A percentile compares a stretch with the other conserved stretches of the same genome.
Conservation (phyloP, 1,140 invertebrate genomes). For the Diabrotica undecimpunctata region DNA sequence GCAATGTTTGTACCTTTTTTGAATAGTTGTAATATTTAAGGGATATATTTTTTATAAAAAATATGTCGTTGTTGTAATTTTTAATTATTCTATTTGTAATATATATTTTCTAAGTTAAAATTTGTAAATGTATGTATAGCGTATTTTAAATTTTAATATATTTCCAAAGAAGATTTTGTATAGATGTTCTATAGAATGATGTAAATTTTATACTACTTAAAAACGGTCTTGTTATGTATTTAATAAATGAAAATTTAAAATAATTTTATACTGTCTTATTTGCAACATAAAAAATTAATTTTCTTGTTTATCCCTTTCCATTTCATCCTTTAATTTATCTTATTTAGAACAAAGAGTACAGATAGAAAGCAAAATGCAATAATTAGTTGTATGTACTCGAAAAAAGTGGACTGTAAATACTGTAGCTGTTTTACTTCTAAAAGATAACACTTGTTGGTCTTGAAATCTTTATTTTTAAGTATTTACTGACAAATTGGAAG, state of each 20-base stretch:
- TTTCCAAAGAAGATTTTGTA: constrained; percentile 43
- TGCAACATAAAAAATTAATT: too few relatives aligned
- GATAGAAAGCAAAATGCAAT: too few relatives aligned
- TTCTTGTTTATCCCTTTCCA: too few relatives aligned
- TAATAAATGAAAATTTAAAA: constrained; percentile 31
- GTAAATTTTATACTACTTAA: constrained; percentile 43
- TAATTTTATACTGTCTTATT: not conserved
- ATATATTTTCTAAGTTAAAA: constrained; percentile 34
- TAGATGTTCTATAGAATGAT: constrained; percentile 35
- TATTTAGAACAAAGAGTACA: too few relatives aligned
- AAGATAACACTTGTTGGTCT: too few relatives aligned
- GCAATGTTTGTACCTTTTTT: constrained; percentile 38
- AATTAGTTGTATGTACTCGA: too few relatives aligned
- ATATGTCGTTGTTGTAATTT: constrained; percentile 38
- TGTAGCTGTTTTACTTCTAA: too few relatives aligned
- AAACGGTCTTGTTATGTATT: constrained; percentile 41
- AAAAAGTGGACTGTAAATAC: too few relatives aligned
- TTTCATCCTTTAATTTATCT: too few relatives aligned
- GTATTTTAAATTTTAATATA: constrained; percentile 41
- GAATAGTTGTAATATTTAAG: constrained; percentile 29
- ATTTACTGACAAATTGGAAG: too few relatives aligned
- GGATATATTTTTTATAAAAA: constrained; percentile 40
- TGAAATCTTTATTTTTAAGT: too few relatives aligned
- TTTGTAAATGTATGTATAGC: constrained; percentile 39
- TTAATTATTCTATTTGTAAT: constrained; percentile 41